phyloP scores from a whole-genome alignment of 2,113 vertebrate genomes.

The Paracanthobrama guichenoti region DNA sequence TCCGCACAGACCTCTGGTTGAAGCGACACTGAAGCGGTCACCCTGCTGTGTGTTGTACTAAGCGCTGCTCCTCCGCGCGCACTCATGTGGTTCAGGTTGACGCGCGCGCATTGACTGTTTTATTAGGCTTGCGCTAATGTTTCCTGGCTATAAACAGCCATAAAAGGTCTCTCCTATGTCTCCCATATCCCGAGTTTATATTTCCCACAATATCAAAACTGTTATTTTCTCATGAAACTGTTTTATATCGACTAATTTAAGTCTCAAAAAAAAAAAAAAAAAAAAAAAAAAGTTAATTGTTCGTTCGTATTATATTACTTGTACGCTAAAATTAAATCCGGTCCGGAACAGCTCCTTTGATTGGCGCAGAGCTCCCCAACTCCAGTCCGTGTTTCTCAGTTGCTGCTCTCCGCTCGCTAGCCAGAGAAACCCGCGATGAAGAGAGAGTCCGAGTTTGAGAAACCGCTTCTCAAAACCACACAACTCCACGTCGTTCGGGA shows the following conservation, averaged over 20 bases:
- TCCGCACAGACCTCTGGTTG: not conserved
- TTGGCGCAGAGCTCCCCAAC: not conserved
- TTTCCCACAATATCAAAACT: too few relatives aligned
- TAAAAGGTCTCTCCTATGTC: not conserved
- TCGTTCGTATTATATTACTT: too few relatives aligned
- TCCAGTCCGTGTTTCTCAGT: not conserved
- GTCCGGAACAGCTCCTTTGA: not conserved
- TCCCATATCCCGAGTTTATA: not conserved
- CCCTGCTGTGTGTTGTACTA: not conserved
- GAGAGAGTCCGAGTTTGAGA: not conserved
- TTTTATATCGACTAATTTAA: too few relatives aligned
- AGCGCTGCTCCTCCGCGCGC: conserved; percentile 11
- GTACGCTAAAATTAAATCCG: too few relatives aligned
- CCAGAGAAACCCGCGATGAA: not conserved
- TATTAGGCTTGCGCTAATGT: not conserved
- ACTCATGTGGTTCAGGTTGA: not conserved
- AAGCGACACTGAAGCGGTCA: not conserved
- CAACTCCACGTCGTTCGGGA: not conserved
- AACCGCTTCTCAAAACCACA: not conserved
- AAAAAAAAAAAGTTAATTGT: too few relatives aligned
- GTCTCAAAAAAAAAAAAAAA: too few relatives aligned
- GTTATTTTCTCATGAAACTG: too few relatives aligned
- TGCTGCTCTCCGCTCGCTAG: not conserved
- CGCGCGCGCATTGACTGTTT: conserved; percentile 14
- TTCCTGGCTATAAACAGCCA: not conserved